A percentile compares a stretch with the other conserved stretches of the same genome.
phyloP scores from a whole-genome alignment of 2,113 vertebrate species.

The Phrynocephalus versicolor region DNA sequence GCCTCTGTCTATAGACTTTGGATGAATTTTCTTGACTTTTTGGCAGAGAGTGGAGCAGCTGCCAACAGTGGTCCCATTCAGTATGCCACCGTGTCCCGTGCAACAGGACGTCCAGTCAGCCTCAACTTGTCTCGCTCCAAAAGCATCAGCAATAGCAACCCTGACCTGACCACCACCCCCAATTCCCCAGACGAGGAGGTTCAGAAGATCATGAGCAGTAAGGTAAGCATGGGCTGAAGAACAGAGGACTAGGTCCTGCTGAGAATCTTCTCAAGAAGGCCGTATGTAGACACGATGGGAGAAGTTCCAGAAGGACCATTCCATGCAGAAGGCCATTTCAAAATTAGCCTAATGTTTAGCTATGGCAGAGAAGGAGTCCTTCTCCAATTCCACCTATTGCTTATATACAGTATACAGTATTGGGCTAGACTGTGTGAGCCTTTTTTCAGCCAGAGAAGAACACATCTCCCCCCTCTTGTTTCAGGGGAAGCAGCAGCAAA shows the following conservation, averaged over 20 bases:
- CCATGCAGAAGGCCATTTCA: too few species aligned
- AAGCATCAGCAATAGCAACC: conserved; percentile 93
- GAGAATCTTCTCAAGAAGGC: background rate
- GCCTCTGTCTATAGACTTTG: background rate
- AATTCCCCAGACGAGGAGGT: conserved; percentile 88
- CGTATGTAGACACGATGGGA: background rate
- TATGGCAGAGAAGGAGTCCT: background rate
- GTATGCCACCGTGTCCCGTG: conserved; percentile 83
- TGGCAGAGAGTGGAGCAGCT: conserved; percentile 37
- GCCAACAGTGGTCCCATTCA: conserved; percentile 79
- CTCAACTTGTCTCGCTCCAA: conserved; percentile 86
- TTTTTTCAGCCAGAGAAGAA: background rate
- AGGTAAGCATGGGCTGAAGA: conserved; percentile 67
- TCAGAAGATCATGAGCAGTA: conserved; percentile 86
- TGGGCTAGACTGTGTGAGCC: background rate
- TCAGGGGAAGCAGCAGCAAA: background rate
- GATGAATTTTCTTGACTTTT: background rate
- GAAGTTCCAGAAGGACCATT: background rate
- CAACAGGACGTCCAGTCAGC: conserved; percentile 80
- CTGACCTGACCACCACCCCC: conserved; percentile 83
- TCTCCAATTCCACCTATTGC: background rate
- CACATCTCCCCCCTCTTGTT: background rate
- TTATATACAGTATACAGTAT: background rate
- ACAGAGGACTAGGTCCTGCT: background rate
- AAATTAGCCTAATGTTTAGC: background rate